Evolutionary conservation across 2,888 invertebrate genomes (phyloP).

Genomic region (Eugnorisma glareosa): DNA sequence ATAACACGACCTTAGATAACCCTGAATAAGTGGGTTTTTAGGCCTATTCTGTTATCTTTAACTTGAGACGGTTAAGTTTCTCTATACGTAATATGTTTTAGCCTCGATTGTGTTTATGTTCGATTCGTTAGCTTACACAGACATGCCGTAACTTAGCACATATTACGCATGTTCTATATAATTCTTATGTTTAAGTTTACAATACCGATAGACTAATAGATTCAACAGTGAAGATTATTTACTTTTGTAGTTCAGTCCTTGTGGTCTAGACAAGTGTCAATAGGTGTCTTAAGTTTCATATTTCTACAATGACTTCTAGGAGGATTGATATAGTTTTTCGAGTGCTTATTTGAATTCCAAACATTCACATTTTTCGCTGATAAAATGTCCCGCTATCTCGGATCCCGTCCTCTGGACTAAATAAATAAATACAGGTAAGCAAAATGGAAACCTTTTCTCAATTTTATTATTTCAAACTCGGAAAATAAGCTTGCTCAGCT

Average conservation of each 20-base stretch:
- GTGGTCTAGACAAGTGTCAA: not conserved
- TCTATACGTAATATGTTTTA: constrained; percentile 9
- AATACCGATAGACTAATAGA: not conserved
- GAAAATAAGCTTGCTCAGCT: constrained; percentile 3
- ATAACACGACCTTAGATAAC: not conserved
- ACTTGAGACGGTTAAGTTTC: constrained; percentile 19
- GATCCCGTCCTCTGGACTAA: not conserved
- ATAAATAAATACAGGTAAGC: constrained; percentile 1
- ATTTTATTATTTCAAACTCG: constrained; percentile 18
- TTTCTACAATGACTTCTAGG: not conserved
- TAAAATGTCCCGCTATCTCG: not conserved
- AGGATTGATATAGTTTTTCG: not conserved
- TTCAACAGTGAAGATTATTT: not conserved
- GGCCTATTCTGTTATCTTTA: constrained; percentile 31
- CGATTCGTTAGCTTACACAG: constrained; percentile 7
- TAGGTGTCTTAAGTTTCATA: not conserved
- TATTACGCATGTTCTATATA: not conserved
- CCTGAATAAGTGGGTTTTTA: constrained; percentile 19
- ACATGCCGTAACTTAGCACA: not conserved
- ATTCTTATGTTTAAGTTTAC: not conserved
- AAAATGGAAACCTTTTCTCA: not conserved
- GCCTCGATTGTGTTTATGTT: constrained; percentile 31
- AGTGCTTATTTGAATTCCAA: not conserved
- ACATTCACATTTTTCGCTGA: not conserved
- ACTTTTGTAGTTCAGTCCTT: not conserved